Conservation (phyloP, 2,888 invertebrate species). For the Tipula lateralis region DNA sequence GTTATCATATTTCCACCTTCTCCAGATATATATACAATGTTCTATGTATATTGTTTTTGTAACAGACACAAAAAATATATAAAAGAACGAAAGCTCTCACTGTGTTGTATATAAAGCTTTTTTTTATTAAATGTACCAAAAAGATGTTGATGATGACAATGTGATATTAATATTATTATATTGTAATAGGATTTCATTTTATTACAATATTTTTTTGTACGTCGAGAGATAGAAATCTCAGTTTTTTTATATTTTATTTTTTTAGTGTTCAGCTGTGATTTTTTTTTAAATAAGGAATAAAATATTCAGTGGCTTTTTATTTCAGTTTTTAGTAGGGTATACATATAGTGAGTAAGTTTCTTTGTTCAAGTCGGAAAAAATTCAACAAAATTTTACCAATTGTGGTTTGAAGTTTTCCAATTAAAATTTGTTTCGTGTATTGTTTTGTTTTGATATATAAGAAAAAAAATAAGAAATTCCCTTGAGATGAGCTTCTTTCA, state of each 20-base stretch:
- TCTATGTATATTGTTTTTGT: background rate
- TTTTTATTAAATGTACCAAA: background rate
- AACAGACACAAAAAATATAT: background rate
- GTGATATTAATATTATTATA: conserved; percentile 19
- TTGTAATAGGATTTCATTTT: conserved; percentile 24
- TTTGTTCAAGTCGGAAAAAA: background rate
- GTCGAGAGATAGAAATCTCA: background rate
- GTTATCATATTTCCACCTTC: background rate
- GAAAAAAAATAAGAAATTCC: background rate
- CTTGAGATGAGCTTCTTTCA: background rate
- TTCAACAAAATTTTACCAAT: background rate
- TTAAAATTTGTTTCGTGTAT: background rate
- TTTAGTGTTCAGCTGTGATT: background rate
- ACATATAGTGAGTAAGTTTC: background rate
- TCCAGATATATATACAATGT: background rate
- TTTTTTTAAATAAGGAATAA: background rate
- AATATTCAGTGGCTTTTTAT: conserved; percentile 7
- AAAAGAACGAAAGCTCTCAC: background rate
- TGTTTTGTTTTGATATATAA: background rate
- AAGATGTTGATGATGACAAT: conserved; percentile 19
- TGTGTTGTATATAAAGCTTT: background rate
- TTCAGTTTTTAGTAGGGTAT: background rate
- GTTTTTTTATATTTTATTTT: background rate
- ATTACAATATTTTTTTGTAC: conserved; percentile 14
- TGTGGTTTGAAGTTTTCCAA: conserved; percentile 9